These are phyloP conservation scores for Imbricaverruca yamaguchii DNA, from an alignment of 2,888 invertebrate genomes.

Conservation along the genomic window DNA sequence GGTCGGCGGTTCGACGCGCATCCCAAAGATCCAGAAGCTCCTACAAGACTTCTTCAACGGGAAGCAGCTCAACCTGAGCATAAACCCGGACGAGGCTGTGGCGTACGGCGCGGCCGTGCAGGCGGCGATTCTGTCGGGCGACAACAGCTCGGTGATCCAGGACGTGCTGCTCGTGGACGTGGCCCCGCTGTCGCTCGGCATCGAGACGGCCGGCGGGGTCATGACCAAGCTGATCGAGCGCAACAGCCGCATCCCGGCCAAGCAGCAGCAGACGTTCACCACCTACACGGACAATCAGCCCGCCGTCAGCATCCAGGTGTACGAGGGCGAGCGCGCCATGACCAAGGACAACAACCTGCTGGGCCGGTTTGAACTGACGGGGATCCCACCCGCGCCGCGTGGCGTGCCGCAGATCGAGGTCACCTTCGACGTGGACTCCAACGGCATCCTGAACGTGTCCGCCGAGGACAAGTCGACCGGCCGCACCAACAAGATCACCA, in stretches of 20 bases:
- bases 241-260: slow-evolving; percentile 57
- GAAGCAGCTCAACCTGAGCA: slow-evolving; percentile 57
- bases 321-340: slow-evolving; percentile 91
- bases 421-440: slow-evolving; percentile 54
- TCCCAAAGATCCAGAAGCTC: slow-evolving; percentile 57
- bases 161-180: slow-evolving; percentile 58
- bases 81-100: slow-evolving; percentile 57
- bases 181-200: slow-evolving; percentile 57
- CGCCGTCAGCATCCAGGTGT: slow-evolving; percentile 60
- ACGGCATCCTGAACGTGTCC: slow-evolving; percentile 92
- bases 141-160: slow-evolving; percentile 50
- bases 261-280: slow-evolving; percentile 53
- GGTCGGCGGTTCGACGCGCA: slow-evolving; percentile 60
- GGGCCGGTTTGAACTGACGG: slow-evolving; percentile 93
- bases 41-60: slow-evolving; percentile 50
- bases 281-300: slow-evolving; percentile 63
- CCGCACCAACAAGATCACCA: slow-evolving; percentile 75
- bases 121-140: slow-evolving; percentile 48
- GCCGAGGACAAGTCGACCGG: slow-evolving; percentile 88
- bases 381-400: slow-evolving; percentile 88
- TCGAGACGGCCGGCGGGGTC: slow-evolving; percentile 62
- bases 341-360: slow-evolving; percentile 91
- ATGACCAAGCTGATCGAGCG: slow-evolving; percentile 60
- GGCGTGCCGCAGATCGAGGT: slow-evolving; percentile 68
- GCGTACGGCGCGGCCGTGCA: slow-evolving; percentile 60